Evolutionary conservation across 2,113 vertebrate genomes (phyloP).

Genomic region (Eclectus roratus): DNA sequence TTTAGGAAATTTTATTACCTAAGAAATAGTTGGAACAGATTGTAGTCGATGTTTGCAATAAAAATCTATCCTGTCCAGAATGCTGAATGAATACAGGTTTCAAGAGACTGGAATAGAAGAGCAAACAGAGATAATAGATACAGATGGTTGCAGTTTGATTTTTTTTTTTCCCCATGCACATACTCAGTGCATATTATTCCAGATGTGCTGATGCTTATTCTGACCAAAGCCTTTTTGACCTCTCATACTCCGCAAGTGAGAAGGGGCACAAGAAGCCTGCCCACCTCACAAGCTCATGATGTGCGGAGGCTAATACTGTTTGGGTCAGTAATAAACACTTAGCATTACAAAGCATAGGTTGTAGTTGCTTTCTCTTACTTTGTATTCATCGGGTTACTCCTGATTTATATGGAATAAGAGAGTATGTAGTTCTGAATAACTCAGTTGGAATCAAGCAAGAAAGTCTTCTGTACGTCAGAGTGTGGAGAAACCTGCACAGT

Average conservation of each 20-base stretch:
- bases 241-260: not conserved
- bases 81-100: not conserved
- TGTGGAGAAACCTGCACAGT: not conserved
- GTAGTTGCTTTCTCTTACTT: not conserved
- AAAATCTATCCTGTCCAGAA: not conserved
- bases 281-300: not conserved
- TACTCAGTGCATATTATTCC: not conserved
- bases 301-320: not conserved
- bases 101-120: not conserved
- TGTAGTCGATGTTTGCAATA: not conserved
- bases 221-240: not conserved
- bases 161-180: fast-evolving
- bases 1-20: not conserved
- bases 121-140: not conserved
- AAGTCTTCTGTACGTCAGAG: not conserved
- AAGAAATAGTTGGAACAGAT: not conserved
- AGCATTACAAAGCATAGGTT: not conserved
- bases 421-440: not conserved
- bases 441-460: not conserved
- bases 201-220: not conserved
- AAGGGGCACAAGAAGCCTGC: not conserved
- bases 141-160: not conserved
- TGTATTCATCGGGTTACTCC: not conserved
- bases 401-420: not conserved
- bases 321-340: not conserved